A percentile compares a stretch with the other conserved stretches of the same genome.
These are phyloP conservation scores for Drosophila littoralis DNA, from an alignment of 1,140 invertebrate species.

Conservation along the genomic window DNA sequence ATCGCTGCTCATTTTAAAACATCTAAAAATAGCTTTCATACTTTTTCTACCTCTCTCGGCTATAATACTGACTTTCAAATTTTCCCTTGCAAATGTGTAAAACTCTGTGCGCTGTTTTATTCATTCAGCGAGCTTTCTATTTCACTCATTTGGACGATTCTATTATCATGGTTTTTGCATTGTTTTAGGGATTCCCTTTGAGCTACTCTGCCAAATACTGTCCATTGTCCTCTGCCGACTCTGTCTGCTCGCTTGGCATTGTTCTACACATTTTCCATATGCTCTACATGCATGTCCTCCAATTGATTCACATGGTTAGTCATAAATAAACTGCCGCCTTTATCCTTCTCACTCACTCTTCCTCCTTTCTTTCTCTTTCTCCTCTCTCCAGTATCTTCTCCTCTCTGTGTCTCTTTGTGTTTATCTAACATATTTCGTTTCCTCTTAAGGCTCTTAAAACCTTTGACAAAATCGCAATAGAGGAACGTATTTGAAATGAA, in stretches of 20 bases:
- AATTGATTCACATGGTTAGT: conserved; percentile 25
- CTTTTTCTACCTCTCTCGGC: not conserved
- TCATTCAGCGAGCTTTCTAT: not conserved
- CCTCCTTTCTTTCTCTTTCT: not conserved
- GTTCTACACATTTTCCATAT: conserved; percentile 10
- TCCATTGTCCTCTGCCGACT: conserved; percentile 14
- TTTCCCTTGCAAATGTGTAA: not conserved
- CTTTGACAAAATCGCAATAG: conserved; percentile 1
- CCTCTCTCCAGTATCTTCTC: not conserved
- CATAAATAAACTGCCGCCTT: conserved; percentile 13
- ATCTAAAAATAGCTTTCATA: not conserved
- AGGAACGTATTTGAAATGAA: not conserved
- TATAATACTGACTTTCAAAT: not conserved
- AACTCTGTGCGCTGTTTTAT: not conserved
- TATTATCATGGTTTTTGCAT: conserved; percentile 9
- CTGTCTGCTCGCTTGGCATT: not conserved
- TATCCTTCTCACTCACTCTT: not conserved
- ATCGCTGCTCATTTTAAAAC: not conserved
- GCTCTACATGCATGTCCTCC: conserved; percentile 11
- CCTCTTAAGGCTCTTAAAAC: not conserved
- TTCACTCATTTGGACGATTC: not conserved
- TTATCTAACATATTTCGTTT: not conserved
- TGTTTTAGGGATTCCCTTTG: conserved; percentile 25
- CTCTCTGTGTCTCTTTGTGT: not conserved
- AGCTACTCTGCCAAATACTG: conserved; percentile 17